Conservation (phyloP, 1,140 invertebrate species). For the Procambarus virginalis region DNA sequence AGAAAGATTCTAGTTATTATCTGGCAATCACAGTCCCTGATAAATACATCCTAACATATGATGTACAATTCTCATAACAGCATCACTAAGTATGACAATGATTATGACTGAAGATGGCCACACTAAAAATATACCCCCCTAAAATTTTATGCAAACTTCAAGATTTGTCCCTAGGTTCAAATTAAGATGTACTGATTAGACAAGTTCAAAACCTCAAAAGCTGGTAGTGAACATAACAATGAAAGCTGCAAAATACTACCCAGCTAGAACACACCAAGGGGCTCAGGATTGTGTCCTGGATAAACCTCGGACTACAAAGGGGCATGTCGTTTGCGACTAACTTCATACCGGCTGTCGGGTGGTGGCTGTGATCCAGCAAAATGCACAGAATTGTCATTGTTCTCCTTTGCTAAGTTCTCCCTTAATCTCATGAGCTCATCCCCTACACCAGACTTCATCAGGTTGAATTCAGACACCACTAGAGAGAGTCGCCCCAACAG, state of each 20-base stretch:
- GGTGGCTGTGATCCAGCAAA: conserved; percentile 31
- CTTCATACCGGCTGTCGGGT: conserved; percentile 28
- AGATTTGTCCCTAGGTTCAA: neutral
- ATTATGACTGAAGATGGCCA: neutral
- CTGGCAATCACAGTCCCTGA: neutral
- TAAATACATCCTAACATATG: neutral
- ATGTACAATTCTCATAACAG: neutral
- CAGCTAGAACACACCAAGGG: neutral
- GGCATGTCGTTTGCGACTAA: conserved; percentile 53
- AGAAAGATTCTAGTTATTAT: too few relatives aligned
- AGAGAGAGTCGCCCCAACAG: conserved; percentile 85
- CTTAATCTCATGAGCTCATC: conserved; percentile 66
- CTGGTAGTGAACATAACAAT: neutral
- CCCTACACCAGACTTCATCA: conserved; percentile 79
- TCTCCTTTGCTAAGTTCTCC: conserved; percentile 45
- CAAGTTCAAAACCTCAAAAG: neutral
- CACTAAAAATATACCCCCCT: neutral
- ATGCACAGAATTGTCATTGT: neutral
- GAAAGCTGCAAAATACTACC: neutral
- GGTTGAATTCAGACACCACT: conserved; percentile 89
- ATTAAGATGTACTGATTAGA: neutral
- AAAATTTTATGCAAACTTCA: neutral
- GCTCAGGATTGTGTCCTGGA: neutral
- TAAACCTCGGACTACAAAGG: neutral
- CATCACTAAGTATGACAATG: neutral